phyloP scores from a whole-genome alignment of 2,113 vertebrate genomes.

The Rhinogobius similis region DNA sequence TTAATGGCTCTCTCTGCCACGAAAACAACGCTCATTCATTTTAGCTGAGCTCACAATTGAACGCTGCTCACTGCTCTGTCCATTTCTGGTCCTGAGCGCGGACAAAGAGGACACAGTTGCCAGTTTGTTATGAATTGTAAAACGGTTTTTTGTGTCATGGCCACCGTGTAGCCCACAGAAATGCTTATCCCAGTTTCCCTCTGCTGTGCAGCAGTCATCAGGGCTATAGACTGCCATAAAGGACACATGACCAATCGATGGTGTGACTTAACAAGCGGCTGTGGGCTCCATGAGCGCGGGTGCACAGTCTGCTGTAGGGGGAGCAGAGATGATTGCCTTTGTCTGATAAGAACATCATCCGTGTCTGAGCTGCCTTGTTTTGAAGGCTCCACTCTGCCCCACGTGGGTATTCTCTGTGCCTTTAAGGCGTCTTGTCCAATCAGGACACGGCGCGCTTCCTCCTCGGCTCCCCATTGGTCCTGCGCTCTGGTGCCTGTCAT shows the following conservation, averaged over 20 bases:
- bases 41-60: constrained; percentile 42
- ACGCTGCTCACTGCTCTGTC: too few species aligned
- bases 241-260: constrained; percentile 65
- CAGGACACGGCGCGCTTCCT: constrained; percentile 8
- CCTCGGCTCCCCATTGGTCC: constrained; percentile 72
- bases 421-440: constrained; percentile 81
- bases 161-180: constrained; percentile 15
- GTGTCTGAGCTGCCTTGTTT: constrained; percentile 75
- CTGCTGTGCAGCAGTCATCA: not conserved
- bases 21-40: constrained; percentile 49
- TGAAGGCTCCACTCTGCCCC: constrained; percentile 72
- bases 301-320: constrained; percentile 60
- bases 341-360: constrained; percentile 78
- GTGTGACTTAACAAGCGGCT: constrained; percentile 26
- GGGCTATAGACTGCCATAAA: constrained; percentile 34
- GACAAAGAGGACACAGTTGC: not conserved
- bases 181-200: not conserved
- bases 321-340: constrained; percentile 72
- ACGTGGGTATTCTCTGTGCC: constrained; percentile 80
- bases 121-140: constrained; percentile 16
- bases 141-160: constrained; percentile 18
- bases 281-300: constrained; percentile 45
- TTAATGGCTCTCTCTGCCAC: constrained; percentile 23
- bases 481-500: constrained; percentile 63
- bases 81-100: constrained; percentile 26